These are phyloP conservation scores for Salvelinus alpinus DNA, from an alignment of 2,113 vertebrate species.

Conservation along the genomic window DNA sequence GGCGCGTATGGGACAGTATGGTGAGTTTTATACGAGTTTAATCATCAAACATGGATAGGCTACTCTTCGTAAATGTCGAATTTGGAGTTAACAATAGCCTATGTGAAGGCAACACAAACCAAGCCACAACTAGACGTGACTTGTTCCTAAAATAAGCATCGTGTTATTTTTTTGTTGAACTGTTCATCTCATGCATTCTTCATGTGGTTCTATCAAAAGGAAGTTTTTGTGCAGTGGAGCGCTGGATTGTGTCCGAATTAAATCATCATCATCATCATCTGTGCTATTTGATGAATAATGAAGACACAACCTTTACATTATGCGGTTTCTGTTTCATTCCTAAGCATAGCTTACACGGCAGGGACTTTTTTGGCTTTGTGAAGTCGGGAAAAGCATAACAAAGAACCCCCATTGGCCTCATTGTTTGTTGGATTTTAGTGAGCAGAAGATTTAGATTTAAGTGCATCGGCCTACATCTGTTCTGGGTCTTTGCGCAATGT, in stretches of 20 bases:
- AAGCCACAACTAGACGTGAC: neutral
- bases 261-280: neutral
- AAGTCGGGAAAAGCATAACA: conserved; percentile 53
- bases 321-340: neutral
- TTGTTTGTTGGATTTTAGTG: conserved; percentile 53
- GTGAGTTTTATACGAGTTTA: conserved; percentile 67
- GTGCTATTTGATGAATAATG: neutral
- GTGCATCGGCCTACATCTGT: neutral
- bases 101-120: neutral
- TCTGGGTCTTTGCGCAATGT: too few species aligned
- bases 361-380: conserved; percentile 45
- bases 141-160: neutral
- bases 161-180: too few species aligned
- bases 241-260: neutral
- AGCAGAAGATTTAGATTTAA: conserved; percentile 47
- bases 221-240: neutral
- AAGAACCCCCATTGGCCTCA: conserved; percentile 59
- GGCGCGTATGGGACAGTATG: conserved; percentile 92
- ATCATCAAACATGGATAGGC: neutral
- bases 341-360: neutral
- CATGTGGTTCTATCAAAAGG: neutral
- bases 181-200: too few species aligned
- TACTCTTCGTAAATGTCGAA: neutral
- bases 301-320: neutral
- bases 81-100: neutral